Percentiles rank a stretch among this genome's conserved stretches.
Evolutionary conservation across 2,113 vertebrate species (phyloP).

Genomic region (Rhinopomastus cyanomelas): DNA sequence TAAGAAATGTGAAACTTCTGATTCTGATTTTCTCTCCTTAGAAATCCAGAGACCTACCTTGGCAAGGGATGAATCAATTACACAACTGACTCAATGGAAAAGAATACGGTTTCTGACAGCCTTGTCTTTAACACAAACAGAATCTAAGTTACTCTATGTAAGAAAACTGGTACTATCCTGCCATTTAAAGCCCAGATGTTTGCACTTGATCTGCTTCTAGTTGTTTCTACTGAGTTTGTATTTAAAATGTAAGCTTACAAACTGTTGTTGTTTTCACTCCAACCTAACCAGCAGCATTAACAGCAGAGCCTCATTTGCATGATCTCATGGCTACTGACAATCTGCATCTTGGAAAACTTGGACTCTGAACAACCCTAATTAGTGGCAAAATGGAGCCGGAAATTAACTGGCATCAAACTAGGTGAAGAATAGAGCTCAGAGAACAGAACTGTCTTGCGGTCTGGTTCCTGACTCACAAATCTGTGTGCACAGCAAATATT

Average conservation of each 20-base stretch:
- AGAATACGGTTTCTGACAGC: neutral
- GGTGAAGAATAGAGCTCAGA: neutral
- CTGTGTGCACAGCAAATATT: constrained; percentile 2
- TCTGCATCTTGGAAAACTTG: constrained; percentile 41
- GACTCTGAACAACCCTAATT: constrained; percentile 40
- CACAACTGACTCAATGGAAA: neutral
- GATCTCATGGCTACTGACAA: constrained; percentile 22
- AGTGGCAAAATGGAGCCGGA: constrained; percentile 32
- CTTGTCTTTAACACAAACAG: neutral
- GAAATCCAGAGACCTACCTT: neutral
- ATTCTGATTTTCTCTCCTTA: neutral
- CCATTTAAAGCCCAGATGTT: neutral
- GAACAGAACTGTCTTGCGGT: neutral
- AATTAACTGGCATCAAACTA: constrained; percentile 49
- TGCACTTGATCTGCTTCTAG: neutral
- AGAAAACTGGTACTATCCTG: neutral
- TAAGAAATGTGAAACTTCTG: neutral
- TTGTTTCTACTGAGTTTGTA: neutral
- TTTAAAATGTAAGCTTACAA: neutral
- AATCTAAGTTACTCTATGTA: neutral
- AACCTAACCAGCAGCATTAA: neutral
- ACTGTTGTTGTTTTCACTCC: constrained; percentile 31
- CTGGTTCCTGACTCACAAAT: constrained; percentile 1
- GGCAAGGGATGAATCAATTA: neutral
- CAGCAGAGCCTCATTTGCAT: constrained; percentile 17